Conservation (phyloP, 2,797 vertebrate species). For the Hypotaenidia okinawae region DNA sequence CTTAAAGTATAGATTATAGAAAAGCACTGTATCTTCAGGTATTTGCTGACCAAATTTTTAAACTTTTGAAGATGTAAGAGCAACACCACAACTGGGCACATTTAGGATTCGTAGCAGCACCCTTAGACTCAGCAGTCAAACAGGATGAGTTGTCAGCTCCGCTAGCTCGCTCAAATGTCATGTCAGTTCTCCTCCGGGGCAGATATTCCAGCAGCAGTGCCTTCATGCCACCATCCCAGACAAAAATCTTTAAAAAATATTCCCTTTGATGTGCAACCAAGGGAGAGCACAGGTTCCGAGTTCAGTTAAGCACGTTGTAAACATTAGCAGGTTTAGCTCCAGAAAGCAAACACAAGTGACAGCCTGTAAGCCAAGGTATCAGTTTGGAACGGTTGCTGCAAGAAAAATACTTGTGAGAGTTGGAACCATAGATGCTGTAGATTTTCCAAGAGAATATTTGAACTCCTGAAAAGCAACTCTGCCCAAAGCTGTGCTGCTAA, state of each 20-base stretch:
- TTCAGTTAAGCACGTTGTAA: conserved; percentile 9
- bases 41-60: background rate
- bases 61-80: background rate
- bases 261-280: conserved; percentile 6
- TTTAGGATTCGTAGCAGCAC: background rate
- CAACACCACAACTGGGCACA: background rate
- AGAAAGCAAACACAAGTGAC: conserved; percentile 10
- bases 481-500: background rate
- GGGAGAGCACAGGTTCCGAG: background rate
- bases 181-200: background rate
- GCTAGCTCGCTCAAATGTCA: background rate
- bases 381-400: background rate
- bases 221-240: background rate
- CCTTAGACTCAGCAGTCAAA: background rate
- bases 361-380: background rate
- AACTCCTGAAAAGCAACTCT: background rate
- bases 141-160: background rate
- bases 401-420: background rate
- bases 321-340: background rate
- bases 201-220: background rate
- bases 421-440: background rate
- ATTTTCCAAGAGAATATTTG: background rate
- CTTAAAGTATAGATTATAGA: too few relatives aligned
- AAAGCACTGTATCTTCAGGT: background rate
- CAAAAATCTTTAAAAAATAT: background rate